phyloP scores from a whole-genome alignment of 2,797 vertebrate species.

The Pogoniulus pusillus region DNA sequence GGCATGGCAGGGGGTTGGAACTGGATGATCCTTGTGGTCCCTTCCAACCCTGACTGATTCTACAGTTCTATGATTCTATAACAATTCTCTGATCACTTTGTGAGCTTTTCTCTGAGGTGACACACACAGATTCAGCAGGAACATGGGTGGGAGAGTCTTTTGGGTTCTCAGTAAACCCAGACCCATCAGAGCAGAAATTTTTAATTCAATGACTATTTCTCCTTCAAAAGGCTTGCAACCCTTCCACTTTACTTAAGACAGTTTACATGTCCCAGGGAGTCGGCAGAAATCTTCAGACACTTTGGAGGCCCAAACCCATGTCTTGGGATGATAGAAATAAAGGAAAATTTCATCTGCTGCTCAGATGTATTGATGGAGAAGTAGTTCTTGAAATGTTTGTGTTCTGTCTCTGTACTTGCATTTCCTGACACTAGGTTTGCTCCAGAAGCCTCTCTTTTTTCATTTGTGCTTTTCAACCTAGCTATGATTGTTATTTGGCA shows the following conservation, averaged over 20 bases:
- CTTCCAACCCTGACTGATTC: too few relatives aligned
- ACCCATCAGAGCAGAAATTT: background rate
- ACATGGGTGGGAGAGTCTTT: background rate
- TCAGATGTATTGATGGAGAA: background rate
- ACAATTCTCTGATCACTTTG: background rate
- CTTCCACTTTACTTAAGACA: background rate
- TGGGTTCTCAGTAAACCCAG: background rate
- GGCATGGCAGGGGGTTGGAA: too few relatives aligned
- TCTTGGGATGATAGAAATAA: background rate
- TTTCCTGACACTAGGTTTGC: background rate
- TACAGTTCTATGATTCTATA: too few relatives aligned
- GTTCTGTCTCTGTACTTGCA: background rate
- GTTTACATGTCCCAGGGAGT: background rate
- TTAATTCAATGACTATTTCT: background rate
- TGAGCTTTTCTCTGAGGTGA: background rate
- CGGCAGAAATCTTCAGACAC: background rate
- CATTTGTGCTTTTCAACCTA: background rate
- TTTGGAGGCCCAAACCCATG: background rate
- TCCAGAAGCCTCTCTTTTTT: background rate
- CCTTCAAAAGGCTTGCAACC: background rate
- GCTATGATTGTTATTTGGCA: background rate
- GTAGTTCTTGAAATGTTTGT: background rate
- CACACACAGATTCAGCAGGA: background rate
- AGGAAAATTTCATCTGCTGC: background rate
- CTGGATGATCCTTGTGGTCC: too few relatives aligned